Evolutionary conservation across 1,140 invertebrate genomes (phyloP).

Genomic region (Muscidifurax raptorellus): DNA sequence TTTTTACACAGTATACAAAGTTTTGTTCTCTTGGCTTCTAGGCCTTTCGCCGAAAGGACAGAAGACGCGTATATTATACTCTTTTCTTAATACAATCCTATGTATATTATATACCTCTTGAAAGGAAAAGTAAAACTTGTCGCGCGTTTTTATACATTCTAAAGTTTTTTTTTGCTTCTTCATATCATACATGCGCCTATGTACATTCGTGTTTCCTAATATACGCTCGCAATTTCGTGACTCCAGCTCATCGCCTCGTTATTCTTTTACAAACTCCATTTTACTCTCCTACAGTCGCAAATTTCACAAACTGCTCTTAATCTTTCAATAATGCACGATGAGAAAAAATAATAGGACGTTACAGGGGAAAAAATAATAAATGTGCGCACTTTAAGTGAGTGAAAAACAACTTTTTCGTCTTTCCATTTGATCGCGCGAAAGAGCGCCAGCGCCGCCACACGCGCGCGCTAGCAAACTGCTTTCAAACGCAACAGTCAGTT

Average conservation of each 20-base stretch:
- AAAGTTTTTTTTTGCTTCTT: background rate
- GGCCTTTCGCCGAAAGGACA: constrained; percentile 22
- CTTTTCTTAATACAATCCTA: constrained; percentile 16
- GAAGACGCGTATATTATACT: constrained; percentile 10
- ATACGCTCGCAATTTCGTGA: background rate
- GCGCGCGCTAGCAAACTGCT: background rate
- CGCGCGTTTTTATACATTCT: constrained; percentile 31
- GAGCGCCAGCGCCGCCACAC: background rate
- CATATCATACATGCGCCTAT: constrained; percentile 30
- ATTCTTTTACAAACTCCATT: background rate
- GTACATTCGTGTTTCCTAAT: constrained; percentile 4
- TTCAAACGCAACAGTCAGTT: constrained; percentile 15
- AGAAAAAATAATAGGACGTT: background rate
- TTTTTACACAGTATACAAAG: constrained; percentile 43
- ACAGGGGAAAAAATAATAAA: background rate
- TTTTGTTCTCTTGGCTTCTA: constrained; percentile 17
- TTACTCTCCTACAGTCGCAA: background rate
- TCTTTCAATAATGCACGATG: background rate
- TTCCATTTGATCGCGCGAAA: background rate
- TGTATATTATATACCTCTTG: constrained; percentile 9
- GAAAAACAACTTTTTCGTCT: constrained; percentile 2
- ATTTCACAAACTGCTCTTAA: background rate
- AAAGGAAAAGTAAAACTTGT: constrained; percentile 20
- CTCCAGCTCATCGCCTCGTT: background rate
- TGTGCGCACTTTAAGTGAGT: background rate